Evolutionary conservation across 1,140 invertebrate species (phyloP), one percentile per base, ranked within the genome.

Genomic region (Trinorchestia longiramus): DNA sequence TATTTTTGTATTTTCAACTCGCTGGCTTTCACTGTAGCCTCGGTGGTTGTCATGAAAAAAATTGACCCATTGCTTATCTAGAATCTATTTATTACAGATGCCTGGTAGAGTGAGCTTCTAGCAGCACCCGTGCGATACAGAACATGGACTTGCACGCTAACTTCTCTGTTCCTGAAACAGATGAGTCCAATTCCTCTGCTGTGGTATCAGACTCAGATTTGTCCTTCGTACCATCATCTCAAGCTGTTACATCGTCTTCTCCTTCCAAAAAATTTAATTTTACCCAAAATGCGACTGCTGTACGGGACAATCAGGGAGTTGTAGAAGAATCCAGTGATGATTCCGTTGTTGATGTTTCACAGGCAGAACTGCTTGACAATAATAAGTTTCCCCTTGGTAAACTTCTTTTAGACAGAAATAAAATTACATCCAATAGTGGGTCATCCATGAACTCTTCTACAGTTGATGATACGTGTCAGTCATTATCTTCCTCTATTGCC

Each of bases 271-370:
- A 53, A 53, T 53, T 53, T 6, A 53, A 8, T 41, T 41, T 87
- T 15, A 41, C 41, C 11, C n/a, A 41, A 19, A 90, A 90, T 17
- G 41, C 41, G 88, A 90, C 42, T 42, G 43, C 15, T 90, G 41
- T 90, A 28, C 4, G 28, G 43, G 36, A 11, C 3, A 90, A 8
- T 42, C 11, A 42, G 6, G 43, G 43, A 42, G 88, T 90, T 90
- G 41, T 47, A n/a, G 92, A 94, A 44, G 88, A 91, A 42, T 45
- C 44, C 43, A 47, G 43, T 45, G 92, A 94, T 94, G 92, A 94
- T 40, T 94, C 92, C 6, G 40, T 94, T n/a, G 43, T 94, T 8
- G 92, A 94, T 47, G 44, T 47, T 43, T 94, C 92, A 0, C 92
- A 47, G 0, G 15, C 8, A 45, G 17, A 45, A 8, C 4, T 43